Conservation (phyloP, 2,888 invertebrate genomes). For the Arrhopalites spinosus region DNA sequence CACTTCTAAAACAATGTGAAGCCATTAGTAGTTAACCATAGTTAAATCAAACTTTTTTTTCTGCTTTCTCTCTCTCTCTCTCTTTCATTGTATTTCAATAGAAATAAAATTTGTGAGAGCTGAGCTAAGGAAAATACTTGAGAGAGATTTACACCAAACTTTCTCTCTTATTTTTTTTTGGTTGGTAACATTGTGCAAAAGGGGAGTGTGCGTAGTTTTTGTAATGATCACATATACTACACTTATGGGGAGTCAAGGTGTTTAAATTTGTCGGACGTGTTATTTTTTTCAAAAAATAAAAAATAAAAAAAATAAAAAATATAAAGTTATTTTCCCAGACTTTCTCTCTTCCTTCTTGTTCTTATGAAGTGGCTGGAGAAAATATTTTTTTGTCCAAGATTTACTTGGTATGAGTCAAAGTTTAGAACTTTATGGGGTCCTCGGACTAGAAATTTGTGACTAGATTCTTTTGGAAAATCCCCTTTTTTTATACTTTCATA, state of each 20-base stretch:
- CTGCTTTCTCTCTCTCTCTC: not conserved
- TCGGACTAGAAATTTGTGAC: too few species aligned
- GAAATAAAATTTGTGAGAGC: not conserved
- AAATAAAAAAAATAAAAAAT: too few species aligned
- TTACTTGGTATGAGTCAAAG: not conserved
- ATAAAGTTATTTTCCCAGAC: not conserved
- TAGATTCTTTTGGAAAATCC: not conserved
- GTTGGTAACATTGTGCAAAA: too few species aligned
- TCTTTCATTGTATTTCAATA: not conserved
- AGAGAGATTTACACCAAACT: not conserved
- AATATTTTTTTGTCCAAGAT: not conserved
- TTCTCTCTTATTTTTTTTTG: not conserved
- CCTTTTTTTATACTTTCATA: slow-evolving; percentile 1
- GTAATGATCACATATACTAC: too few species aligned
- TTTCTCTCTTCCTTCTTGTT: not conserved
- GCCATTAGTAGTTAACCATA: not conserved
- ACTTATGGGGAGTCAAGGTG: not conserved
- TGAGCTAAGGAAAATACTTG: not conserved
- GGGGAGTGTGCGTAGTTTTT: too few species aligned
- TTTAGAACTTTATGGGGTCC: too few species aligned
- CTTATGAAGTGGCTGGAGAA: slow-evolving; percentile 1
- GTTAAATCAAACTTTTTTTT: slow-evolving; percentile 7
- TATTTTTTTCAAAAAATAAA: not conserved
- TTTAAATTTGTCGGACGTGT: slow-evolving; percentile 10
- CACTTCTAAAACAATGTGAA: slow-evolving; percentile 1